Conservation (phyloP, 1,140 invertebrate genomes). For the Sinonovacula constricta region DNA sequence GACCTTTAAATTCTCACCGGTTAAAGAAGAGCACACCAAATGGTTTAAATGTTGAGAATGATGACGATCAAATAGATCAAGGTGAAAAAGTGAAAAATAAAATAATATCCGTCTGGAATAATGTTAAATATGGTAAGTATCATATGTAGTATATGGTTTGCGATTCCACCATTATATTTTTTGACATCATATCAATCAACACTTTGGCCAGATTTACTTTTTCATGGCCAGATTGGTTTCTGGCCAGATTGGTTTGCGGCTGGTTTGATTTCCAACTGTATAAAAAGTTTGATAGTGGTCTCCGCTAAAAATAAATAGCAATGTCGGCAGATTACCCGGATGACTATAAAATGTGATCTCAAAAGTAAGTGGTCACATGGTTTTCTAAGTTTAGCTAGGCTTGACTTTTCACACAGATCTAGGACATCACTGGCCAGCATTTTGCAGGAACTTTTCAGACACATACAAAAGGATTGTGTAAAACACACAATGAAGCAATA, state of each 20-base stretch:
- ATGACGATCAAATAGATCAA: slow-evolving; percentile 59
- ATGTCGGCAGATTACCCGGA: not conserved
- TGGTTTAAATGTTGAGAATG: slow-evolving; percentile 15
- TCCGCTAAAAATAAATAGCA: not conserved
- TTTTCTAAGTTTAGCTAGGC: too few relatives aligned
- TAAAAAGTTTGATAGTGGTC: too few relatives aligned
- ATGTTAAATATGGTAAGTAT: slow-evolving; percentile 88
- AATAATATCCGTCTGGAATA: slow-evolving; percentile 92
- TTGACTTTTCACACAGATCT: too few relatives aligned
- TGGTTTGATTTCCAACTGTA: too few relatives aligned
- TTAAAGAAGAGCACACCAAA: slow-evolving; percentile 15
- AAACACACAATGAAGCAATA: too few relatives aligned
- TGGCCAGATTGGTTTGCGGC: too few relatives aligned
- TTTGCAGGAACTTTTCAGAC: too few relatives aligned
- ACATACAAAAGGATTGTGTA: too few relatives aligned
- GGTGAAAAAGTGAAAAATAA: slow-evolving; percentile 89
- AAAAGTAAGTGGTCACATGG: too few relatives aligned
- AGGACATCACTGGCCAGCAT: too few relatives aligned
- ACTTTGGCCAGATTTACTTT: not conserved
- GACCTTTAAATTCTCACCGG: slow-evolving; percentile 21
- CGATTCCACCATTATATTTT: not conserved
- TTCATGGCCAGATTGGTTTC: not conserved
- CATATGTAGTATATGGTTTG: not conserved
- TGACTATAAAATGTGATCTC: too few relatives aligned
- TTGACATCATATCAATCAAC: not conserved